Percentiles rank a stretch among this genome's conserved stretches.
Evolutionary conservation across 2,888 invertebrate species (phyloP).

Genomic region (Scrobipalpa costella): DNA sequence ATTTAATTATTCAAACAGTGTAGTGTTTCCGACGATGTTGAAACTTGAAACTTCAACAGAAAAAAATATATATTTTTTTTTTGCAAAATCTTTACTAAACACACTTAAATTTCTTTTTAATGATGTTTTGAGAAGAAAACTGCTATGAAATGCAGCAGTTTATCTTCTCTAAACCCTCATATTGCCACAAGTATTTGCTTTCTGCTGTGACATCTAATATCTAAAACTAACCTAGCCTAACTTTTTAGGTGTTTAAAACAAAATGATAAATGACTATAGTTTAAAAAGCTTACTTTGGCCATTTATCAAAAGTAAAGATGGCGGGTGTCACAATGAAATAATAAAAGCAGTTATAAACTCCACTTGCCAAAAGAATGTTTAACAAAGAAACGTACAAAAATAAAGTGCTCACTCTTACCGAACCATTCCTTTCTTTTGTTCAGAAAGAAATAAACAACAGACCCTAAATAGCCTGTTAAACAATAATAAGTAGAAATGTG

Average conservation of each 20-base stretch:
- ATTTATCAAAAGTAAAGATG: background rate
- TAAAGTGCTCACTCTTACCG: background rate
- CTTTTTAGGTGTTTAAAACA: background rate
- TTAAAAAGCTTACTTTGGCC: background rate
- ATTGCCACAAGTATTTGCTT: no score
- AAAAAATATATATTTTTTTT: no score
- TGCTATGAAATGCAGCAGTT: no score
- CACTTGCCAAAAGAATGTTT: background rate
- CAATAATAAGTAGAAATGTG: no score
- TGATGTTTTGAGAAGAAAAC: no score
- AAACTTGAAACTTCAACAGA: no score
- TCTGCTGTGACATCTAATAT: no score
- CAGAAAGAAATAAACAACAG: background rate
- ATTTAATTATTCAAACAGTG: background rate
- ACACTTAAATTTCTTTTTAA: no score
- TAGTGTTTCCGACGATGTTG: background rate
- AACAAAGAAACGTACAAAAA: background rate
- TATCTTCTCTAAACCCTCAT: no score
- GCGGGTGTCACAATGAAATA: background rate
- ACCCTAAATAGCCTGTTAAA: no score
- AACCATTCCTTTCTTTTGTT: background rate
- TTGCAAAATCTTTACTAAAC: no score
- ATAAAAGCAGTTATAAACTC: background rate
- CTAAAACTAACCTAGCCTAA: no score
- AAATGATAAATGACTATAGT: conserved; percentile 4